Evolutionary conservation across 2,113 vertebrate species (phyloP).

Genomic region (Bos taurus): DNA sequence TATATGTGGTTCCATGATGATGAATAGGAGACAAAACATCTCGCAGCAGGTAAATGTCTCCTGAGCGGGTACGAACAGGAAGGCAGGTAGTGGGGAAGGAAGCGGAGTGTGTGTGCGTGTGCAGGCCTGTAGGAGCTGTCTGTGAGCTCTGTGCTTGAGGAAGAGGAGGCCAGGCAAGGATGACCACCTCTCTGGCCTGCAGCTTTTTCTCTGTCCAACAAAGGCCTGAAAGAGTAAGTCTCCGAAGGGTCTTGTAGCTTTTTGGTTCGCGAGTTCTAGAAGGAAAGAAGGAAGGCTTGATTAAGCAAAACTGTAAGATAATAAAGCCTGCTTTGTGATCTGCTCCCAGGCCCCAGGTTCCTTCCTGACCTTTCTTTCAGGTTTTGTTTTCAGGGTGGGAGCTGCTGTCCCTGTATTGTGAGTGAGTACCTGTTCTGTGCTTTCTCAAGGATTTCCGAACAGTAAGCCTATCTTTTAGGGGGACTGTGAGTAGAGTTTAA

Average conservation of each 20-base stretch:
- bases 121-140: not conserved
- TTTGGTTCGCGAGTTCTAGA: not conserved
- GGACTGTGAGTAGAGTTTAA: not conserved
- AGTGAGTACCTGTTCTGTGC: not conserved
- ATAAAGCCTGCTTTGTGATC: not conserved
- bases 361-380: not conserved
- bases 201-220: not conserved
- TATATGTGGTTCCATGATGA: not conserved
- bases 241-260: not conserved
- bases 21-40: not conserved
- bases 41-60: not conserved
- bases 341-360: not conserved
- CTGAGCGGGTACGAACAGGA: not conserved
- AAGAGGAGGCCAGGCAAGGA: not conserved
- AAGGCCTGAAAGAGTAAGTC: not conserved
- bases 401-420: not conserved
- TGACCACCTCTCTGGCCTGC: not conserved
- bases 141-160: too few species aligned
- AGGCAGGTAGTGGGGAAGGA: not conserved
- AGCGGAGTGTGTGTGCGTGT: rapidly evolving
- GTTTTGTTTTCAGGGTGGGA: not conserved
- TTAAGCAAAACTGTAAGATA: not conserved
- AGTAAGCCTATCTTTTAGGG: not conserved
- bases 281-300: not conserved
- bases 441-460: not conserved